Evolutionary conservation across 1,140 invertebrate genomes (phyloP).

Genomic region (Bombus picipes): DNA sequence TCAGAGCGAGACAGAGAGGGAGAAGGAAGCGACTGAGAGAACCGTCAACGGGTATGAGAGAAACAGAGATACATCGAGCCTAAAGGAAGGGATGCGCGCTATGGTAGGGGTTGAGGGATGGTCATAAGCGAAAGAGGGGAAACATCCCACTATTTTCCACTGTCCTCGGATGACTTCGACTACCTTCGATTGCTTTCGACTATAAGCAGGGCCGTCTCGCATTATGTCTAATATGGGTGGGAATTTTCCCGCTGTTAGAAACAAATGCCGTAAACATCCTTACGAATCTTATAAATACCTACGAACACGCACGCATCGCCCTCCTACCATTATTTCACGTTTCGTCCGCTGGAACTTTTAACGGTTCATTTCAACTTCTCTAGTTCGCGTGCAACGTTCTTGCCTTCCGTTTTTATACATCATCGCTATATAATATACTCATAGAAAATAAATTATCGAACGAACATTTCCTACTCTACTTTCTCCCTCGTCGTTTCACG

Average conservation of each 20-base stretch:
- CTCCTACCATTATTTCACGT: neutral
- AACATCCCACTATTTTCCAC: constrained; percentile 35
- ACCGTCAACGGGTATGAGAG: constrained; percentile 14
- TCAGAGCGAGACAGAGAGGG: constrained; percentile 46
- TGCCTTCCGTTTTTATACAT: no score
- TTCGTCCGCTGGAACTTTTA: neutral
- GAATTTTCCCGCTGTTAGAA: constrained; percentile 52
- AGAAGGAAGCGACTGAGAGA: constrained; percentile 52
- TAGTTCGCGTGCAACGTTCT: neutral
- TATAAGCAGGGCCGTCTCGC: constrained; percentile 62
- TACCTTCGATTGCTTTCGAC: constrained; percentile 67
- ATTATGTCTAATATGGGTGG: constrained; percentile 55
- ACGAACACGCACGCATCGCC: neutral
- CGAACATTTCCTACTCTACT: neutral
- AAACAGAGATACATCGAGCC: constrained; percentile 35
- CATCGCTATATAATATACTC: neutral
- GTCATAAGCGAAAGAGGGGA: constrained; percentile 37
- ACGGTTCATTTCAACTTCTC: neutral
- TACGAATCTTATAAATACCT: constrained; percentile 21
- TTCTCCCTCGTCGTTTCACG: neutral
- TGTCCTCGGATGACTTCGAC: constrained; percentile 64
- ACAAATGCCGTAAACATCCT: constrained; percentile 30
- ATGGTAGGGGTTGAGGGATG: constrained; percentile 56
- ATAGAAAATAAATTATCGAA: constrained; percentile 19
- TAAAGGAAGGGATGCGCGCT: constrained; percentile 42